phyloP scores from a whole-genome alignment of 2,113 vertebrate genomes.

The Terrapene triunguis region DNA sequence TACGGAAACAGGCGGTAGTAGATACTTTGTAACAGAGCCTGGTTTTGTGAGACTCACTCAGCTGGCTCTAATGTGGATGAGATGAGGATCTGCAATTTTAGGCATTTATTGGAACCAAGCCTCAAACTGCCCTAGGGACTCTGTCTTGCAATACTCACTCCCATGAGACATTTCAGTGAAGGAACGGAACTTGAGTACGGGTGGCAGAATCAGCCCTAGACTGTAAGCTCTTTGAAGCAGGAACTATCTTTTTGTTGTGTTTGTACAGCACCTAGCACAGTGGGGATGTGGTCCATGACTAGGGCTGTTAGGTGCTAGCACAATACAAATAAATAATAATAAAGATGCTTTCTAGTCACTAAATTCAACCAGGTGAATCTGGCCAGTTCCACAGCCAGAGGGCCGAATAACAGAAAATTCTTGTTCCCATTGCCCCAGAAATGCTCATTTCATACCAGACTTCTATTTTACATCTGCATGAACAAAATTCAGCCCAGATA shows the following conservation, averaged over 20 bases:
- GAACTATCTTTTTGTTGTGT: not conserved
- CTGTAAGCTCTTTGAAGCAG: not conserved
- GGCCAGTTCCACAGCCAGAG: not conserved
- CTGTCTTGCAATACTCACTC: not conserved
- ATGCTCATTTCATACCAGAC: not conserved
- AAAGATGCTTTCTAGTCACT: not conserved
- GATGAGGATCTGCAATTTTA: not conserved
- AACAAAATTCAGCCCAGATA: not conserved
- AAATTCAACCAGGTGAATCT: not conserved
- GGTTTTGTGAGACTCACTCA: not conserved
- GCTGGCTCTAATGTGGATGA: not conserved
- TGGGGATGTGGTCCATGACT: not conserved
- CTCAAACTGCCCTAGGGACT: not conserved
- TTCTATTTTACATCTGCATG: not conserved
- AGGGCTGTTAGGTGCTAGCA: not conserved
- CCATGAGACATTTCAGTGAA: not conserved
- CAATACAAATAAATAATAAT: not conserved
- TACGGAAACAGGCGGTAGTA: not conserved
- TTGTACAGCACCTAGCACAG: not conserved
- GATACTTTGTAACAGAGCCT: not conserved
- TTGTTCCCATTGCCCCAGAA: not conserved
- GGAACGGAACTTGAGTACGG: not conserved
- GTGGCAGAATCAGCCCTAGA: not conserved
- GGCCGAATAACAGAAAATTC: not conserved
- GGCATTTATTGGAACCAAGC: not conserved